Conservation (phyloP, 2,888 invertebrate genomes). For the Blastobasis lacticolella region DNA sequence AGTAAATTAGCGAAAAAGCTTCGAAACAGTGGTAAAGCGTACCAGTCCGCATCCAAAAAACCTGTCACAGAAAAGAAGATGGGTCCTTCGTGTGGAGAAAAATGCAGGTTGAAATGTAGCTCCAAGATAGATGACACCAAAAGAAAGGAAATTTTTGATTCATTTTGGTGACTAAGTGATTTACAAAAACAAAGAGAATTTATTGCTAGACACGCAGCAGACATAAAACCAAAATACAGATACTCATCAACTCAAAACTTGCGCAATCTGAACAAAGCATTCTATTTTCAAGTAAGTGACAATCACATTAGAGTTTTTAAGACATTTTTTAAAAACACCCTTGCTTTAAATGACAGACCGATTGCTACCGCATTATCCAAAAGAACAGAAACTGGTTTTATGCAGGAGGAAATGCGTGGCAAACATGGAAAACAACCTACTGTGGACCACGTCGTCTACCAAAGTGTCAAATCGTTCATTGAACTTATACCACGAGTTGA, state of each 20-base stretch:
- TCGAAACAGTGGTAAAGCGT: no score
- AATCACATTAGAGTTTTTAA: constrained; percentile 3
- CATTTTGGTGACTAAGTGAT: no score
- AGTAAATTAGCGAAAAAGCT: no score
- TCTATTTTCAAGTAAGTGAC: constrained; percentile 1
- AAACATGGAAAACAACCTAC: constrained; percentile 3
- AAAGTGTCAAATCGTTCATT: constrained; percentile 5
- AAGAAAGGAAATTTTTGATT: no score
- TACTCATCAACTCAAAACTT: neutral
- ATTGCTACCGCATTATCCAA: constrained; percentile 2
- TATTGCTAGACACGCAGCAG: neutral
- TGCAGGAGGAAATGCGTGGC: neutral
- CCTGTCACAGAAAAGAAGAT: no score
- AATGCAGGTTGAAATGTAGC: no score
- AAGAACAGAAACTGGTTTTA: constrained; percentile 2
- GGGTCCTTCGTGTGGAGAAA: no score
- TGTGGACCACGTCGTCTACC: constrained; percentile 2
- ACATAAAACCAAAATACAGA: neutral
- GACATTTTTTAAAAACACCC: constrained; percentile 5
- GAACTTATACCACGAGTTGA: constrained; percentile 12
- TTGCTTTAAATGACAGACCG: neutral
- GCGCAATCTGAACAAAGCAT: constrained; percentile 2
- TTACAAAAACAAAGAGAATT: neutral
- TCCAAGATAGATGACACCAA: no score
- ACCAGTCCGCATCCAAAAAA: no score